Evolutionary conservation across 2,113 vertebrate species (phyloP), one percentile per base, ranked within the genome.

Genomic region (Anser brachyrhynchus): DNA sequence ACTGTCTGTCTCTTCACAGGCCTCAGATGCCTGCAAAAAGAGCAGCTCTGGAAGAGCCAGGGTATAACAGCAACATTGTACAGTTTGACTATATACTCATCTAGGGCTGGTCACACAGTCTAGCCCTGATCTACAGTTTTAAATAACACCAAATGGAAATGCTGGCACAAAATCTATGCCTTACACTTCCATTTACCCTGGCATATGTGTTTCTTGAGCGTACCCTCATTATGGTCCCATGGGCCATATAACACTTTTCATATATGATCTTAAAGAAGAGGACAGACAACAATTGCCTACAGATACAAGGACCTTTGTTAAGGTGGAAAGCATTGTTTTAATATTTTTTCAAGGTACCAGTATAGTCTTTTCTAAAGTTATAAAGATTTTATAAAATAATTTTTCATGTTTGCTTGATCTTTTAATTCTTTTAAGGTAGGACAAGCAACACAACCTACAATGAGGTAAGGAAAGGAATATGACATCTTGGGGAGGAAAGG

Each of bases 71-170:
- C 35, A 85, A 41, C 22, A 15, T 13, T 41, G 5, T 46, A 51
- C 23, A 21, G 33, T 54, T 35, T 44, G 69, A 33, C 35, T 83
- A 6, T 20, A 65, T 19, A 43, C 51, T 52, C 51, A 51, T 55
- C 76, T 37, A 54, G 87, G 39, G 65, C 31, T 92, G 59, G 87
- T 64, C 59, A 84, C n/a, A 62, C 8, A 71, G 13, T 35, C 41
- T 74, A 71, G 46, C 26, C 55, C 46, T 71, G 65, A 84, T 51
- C 73, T 81, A 43, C 76, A 78, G 52, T 77, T 87, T 92, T 77
- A 91, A 84, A 87, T 89, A 95, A 77, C n/a, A 89, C 41, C 77
- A 93, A 89, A 67, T 87, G 54, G 76, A 58, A 93, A 91, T 84
- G 67, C 73, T 78, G 65, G 61, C 65, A 55, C 23, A 51, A 87